These are phyloP conservation scores for Mungos mungo DNA, from an alignment of 2,113 vertebrate species.

Conservation along the genomic window DNA sequence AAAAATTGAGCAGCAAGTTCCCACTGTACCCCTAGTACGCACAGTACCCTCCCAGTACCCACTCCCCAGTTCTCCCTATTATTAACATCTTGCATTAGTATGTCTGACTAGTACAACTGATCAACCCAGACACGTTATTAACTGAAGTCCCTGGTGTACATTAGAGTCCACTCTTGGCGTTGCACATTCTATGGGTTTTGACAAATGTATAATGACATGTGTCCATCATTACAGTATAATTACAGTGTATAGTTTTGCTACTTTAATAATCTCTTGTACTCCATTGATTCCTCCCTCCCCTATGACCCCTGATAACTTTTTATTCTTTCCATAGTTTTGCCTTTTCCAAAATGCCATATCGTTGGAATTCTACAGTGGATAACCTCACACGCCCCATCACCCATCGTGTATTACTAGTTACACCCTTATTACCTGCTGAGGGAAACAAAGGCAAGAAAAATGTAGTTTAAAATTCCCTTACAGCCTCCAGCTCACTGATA, in stretches of 20 bases:
- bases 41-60: background rate
- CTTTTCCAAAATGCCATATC: background rate
- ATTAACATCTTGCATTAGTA: background rate
- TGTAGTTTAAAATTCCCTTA: no score
- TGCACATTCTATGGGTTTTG: background rate
- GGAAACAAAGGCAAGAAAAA: no score
- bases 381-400: no score
- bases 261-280: background rate
- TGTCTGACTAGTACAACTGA: background rate
- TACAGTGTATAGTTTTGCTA: background rate
- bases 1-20: background rate
- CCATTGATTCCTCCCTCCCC: background rate
- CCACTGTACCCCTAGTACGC: no score
- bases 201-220: background rate
- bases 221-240: background rate
- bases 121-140: background rate
- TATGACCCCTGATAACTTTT: background rate
- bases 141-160: background rate
- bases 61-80: no score
- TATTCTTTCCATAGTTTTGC: background rate
- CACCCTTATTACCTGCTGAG: background rate
- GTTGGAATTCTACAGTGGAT: fast-evolving
- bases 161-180: background rate
- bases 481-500: no score
- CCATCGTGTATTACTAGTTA: background rate